These are phyloP conservation scores for Urocyon cinereoargenteus DNA, from an alignment of 2,797 vertebrate species.

Conservation along the genomic window DNA sequence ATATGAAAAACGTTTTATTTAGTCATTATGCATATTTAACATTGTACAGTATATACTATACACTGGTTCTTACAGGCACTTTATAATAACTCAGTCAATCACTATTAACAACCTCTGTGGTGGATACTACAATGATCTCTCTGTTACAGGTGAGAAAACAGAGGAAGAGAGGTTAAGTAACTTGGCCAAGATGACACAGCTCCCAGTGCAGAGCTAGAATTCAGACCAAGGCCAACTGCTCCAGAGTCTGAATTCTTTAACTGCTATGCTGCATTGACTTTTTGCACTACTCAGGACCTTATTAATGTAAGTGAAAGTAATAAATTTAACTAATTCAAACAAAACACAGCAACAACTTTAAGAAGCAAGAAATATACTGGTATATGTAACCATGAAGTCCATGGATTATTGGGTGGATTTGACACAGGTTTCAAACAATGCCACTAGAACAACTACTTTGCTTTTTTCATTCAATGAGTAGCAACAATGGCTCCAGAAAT, in stretches of 20 bases:
- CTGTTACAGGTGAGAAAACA: not conserved
- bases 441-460: not conserved
- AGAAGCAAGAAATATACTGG: not conserved
- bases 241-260: not conserved
- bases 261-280: not conserved
- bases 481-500: not conserved
- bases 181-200: not conserved
- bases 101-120: not conserved
- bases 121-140: not conserved
- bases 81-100: not conserved
- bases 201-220: not conserved
- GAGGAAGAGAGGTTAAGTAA: not conserved
- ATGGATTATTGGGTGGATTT: not conserved
- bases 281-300: not conserved
- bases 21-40: not conserved
- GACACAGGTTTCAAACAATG: not conserved
- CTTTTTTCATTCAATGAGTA: not conserved
- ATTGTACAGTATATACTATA: not conserved
- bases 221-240: not conserved
- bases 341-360: not conserved
- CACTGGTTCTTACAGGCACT: not conserved
- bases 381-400: not conserved
- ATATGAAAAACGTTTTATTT: not conserved
- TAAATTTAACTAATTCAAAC: not conserved
- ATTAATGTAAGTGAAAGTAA: constrained; percentile 10